A percentile compares a stretch with the other conserved stretches of the same genome.
Conservation (phyloP, 1,140 invertebrate species). For the Drosophila suzukii region DNA sequence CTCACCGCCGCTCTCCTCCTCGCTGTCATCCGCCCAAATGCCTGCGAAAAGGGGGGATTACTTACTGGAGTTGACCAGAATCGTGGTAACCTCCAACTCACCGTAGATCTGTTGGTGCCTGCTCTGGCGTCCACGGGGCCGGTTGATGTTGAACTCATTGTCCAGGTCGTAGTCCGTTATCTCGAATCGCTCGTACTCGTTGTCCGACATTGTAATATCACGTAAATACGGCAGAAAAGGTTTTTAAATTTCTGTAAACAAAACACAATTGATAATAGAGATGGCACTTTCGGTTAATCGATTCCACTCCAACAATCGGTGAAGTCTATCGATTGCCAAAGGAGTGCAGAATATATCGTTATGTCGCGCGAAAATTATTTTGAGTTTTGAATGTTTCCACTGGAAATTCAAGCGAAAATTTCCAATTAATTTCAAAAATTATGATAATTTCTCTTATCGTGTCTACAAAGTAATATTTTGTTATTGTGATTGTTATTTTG, state of each 20-base stretch:
- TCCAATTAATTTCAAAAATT: too few species aligned
- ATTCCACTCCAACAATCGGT: background rate
- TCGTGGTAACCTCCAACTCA: conserved; percentile 74
- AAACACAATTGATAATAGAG: conserved; percentile 29
- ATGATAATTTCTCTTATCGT: too few species aligned
- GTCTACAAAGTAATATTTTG: too few species aligned
- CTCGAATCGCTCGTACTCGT: conserved; percentile 96
- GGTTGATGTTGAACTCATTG: conserved; percentile 94
- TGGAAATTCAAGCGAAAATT: too few species aligned
- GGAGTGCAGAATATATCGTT: background rate
- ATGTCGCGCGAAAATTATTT: background rate
- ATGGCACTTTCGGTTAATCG: background rate
- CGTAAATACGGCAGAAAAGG: background rate
- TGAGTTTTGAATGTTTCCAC: background rate
- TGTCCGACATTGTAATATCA: conserved; percentile 88
- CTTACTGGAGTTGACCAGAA: conserved; percentile 1
- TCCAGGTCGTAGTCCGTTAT: conserved; percentile 97
- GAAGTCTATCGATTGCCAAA: background rate
- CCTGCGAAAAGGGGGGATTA: conserved; percentile 85
- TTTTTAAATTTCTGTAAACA: conserved; percentile 33
- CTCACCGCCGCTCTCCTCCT: conserved; percentile 88
- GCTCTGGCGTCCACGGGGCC: conserved; percentile 88
- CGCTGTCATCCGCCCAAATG: conserved; percentile 96
- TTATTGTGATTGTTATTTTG: too few species aligned
- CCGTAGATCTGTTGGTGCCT: conserved; percentile 98